Evolutionary conservation across 2,888 invertebrate species (phyloP).

Genomic region (Sipha maydis): DNA sequence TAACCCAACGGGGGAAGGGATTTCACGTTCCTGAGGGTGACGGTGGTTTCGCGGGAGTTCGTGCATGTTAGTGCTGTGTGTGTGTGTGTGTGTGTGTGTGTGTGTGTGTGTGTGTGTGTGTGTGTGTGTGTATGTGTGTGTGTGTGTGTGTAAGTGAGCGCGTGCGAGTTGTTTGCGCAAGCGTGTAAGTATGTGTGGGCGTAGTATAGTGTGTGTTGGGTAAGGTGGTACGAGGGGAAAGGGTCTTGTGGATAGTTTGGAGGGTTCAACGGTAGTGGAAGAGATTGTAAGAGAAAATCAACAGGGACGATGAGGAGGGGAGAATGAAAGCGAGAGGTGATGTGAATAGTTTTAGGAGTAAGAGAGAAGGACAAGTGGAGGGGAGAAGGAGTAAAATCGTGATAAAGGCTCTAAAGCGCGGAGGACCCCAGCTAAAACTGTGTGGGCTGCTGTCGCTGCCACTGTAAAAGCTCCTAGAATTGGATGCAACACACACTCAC

Average conservation of each 20-base stretch:
- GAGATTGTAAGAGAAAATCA: no score
- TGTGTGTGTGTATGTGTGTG: no score
- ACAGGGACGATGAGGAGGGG: no score
- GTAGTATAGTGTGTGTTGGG: neutral
- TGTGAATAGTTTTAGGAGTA: neutral
- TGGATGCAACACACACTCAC: neutral
- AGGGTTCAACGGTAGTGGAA: no score
- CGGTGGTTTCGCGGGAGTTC: neutral
- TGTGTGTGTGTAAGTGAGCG: no score
- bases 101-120: no score
- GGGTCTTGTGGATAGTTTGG: neutral
- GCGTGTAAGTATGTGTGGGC: neutral
- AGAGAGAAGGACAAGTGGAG: neutral
- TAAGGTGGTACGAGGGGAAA: neutral
- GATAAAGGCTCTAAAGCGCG: neutral
- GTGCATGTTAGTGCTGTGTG: neutral
- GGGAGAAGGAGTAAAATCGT: neutral
- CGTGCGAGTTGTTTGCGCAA: no score
- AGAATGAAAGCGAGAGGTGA: no score
- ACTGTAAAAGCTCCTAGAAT: neutral
- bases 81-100: no score
- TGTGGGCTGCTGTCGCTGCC: neutral
- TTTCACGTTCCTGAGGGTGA: neutral
- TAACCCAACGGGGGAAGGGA: neutral
- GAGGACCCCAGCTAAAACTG: slow-evolving; percentile 29